A percentile compares a stretch with the other conserved stretches of the same genome.
These are phyloP conservation scores for Pardalotus punctatus DNA, from an alignment of 2,113 vertebrate species.

Conservation along the genomic window DNA sequence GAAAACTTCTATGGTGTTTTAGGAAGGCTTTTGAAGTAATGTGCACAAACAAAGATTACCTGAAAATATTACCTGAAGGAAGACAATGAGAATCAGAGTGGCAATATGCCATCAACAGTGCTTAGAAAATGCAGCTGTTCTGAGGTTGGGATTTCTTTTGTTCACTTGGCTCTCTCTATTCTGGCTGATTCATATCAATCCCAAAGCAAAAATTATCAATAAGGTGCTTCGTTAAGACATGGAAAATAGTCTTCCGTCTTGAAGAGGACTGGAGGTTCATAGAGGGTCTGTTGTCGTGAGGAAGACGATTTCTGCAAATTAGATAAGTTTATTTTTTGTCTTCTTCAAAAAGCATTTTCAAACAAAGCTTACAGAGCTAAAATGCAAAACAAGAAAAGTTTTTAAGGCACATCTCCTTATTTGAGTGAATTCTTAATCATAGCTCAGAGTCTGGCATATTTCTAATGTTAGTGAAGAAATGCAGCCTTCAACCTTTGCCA, in stretches of 20 bases:
- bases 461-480: background rate
- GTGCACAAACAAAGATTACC: background rate
- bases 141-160: background rate
- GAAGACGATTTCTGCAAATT: conserved; percentile 78
- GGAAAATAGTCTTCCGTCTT: conserved; percentile 91
- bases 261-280: conserved; percentile 86
- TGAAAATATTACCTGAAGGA: conserved; percentile 6
- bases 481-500: background rate
- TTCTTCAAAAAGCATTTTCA: background rate
- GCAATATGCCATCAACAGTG: background rate
- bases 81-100: background rate
- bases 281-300: conserved; percentile 70
- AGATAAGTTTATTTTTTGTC: background rate
- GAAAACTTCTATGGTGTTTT: background rate
- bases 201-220: conserved; percentile 9
- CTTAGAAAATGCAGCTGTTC: conserved; percentile 12
- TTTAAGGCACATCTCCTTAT: rapidly evolving
- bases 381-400: background rate
- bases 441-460: background rate
- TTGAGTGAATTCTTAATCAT: background rate
- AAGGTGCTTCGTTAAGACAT: conserved; percentile 68
- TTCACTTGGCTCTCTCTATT: background rate
- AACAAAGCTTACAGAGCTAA: background rate
- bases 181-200: background rate
- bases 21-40: conserved; percentile 21